Evolutionary conservation across 2,888 invertebrate genomes (phyloP).

Genomic region (Nycteola revayana): DNA sequence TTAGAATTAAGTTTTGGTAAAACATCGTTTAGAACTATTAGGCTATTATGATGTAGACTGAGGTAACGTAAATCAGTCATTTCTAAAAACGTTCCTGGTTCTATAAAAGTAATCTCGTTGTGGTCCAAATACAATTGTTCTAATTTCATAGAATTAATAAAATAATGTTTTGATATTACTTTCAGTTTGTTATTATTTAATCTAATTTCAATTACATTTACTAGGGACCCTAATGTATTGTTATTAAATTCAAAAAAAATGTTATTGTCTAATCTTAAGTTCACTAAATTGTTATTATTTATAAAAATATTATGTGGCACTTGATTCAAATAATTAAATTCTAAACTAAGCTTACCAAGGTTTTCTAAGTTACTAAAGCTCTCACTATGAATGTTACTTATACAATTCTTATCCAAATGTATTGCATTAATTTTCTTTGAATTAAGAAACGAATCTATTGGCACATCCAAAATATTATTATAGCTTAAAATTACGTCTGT

Average conservation of each 20-base stretch:
- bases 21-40: constrained; percentile 89
- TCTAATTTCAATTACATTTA: constrained; percentile 88
- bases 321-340: constrained; percentile 91
- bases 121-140: constrained; percentile 93
- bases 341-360: constrained; percentile 90
- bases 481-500: constrained; percentile 91
- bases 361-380: constrained; percentile 89
- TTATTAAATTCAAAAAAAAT: constrained; percentile 89
- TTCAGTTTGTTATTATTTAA: constrained; percentile 92
- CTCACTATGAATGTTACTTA: constrained; percentile 89
- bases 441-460: constrained; percentile 90
- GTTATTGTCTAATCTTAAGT: constrained; percentile 93
- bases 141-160: constrained; percentile 88
- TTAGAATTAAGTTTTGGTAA: constrained; percentile 87
- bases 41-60: constrained; percentile 90
- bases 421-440: constrained; percentile 90
- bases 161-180: constrained; percentile 87
- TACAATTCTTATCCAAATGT: constrained; percentile 93
- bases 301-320: constrained; percentile 90
- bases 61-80: constrained; percentile 90
- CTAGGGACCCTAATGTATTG: constrained; percentile 88
- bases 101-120: constrained; percentile 91
- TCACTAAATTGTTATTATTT: constrained; percentile 88
- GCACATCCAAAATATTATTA: constrained; percentile 94
- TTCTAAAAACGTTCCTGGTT: constrained; percentile 88